Percentiles rank a stretch among this genome's conserved stretches.
Conservation (phyloP, 2,797 vertebrate genomes). For the Leptodactylus fallax region DNA sequence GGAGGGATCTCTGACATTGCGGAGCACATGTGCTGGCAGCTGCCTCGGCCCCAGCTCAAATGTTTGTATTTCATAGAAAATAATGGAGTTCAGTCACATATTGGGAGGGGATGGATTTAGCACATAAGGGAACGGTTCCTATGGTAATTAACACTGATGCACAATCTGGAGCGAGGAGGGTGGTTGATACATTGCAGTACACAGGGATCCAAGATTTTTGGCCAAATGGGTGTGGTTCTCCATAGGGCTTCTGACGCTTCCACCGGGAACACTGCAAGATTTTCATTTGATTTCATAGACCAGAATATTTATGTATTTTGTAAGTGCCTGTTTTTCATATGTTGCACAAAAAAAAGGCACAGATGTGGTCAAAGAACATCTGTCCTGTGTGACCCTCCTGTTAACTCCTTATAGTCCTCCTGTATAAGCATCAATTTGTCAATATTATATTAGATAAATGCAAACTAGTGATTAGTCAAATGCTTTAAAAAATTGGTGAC, state of each 20-base stretch:
- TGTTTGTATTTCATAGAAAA: conserved; percentile 51
- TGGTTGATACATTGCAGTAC: conserved; percentile 39
- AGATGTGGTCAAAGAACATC: conserved; percentile 54
- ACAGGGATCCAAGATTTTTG: conserved; percentile 36
- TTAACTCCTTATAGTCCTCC: conserved; percentile 37
- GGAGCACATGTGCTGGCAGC: conserved; percentile 54
- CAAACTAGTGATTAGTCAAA: neutral
- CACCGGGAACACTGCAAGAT: conserved; percentile 48
- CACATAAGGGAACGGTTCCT: conserved; percentile 62
- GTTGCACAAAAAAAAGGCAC: conserved; percentile 21
- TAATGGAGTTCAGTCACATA: conserved; percentile 47
- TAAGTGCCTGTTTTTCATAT: conserved; percentile 49
- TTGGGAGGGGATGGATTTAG: conserved; percentile 55
- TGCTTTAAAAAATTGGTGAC: neutral
- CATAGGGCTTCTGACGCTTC: conserved; percentile 57
- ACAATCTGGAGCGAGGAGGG: conserved; percentile 49
- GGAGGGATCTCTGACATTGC: conserved; percentile 43
- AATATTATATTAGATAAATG: no score
- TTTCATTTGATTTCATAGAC: conserved; percentile 58
- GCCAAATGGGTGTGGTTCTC: conserved; percentile 59
- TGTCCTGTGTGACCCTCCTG: conserved; percentile 35
- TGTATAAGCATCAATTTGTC: no score
- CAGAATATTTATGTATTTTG: conserved; percentile 60
- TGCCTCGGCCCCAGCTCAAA: neutral
- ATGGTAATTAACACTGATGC: conserved; percentile 59